These are phyloP conservation scores for Lemur catta DNA, from an alignment of 2,797 vertebrate genomes.

Conservation along the genomic window DNA sequence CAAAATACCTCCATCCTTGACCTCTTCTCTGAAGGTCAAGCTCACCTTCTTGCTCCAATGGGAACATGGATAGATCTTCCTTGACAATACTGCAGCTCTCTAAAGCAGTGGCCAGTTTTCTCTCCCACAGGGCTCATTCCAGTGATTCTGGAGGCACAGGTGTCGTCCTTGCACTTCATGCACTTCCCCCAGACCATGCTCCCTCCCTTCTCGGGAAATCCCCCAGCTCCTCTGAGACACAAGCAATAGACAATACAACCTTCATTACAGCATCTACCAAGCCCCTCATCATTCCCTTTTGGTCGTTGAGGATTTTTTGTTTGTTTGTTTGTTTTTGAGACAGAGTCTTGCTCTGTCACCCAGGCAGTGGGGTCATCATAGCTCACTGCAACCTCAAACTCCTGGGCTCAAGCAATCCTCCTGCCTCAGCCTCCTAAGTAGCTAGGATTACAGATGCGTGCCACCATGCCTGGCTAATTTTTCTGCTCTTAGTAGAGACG, in stretches of 20 bases:
- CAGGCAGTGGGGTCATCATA: no score
- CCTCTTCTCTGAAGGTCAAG: neutral
- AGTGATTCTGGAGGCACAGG: neutral
- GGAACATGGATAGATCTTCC: neutral
- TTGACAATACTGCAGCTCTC: neutral
- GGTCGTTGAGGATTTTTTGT: neutral
- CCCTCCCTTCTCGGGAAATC: neutral
- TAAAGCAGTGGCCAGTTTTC: neutral
- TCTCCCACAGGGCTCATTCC: neutral
- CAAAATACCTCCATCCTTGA: neutral
- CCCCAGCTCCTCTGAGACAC: neutral
- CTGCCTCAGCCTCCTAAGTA: no score
- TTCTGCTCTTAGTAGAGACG: no score
- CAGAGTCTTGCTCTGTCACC: no score
- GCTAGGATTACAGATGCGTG: rapidly evolving
- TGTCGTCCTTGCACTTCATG: neutral
- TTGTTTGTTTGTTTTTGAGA: no score
- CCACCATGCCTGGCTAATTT: no score
- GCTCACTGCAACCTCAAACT: no score
- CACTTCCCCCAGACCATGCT: neutral
- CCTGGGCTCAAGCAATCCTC: no score
- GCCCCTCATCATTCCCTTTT: neutral
- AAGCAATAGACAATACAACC: neutral
- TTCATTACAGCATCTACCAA: neutral
- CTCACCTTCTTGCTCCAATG: neutral